Percentiles rank a stretch among this genome's conserved stretches.
These are phyloP conservation scores for Epizoanthus illoricatus DNA, from an alignment of 92 coral and sea anemone genomes.

Conservation along the genomic window DNA sequence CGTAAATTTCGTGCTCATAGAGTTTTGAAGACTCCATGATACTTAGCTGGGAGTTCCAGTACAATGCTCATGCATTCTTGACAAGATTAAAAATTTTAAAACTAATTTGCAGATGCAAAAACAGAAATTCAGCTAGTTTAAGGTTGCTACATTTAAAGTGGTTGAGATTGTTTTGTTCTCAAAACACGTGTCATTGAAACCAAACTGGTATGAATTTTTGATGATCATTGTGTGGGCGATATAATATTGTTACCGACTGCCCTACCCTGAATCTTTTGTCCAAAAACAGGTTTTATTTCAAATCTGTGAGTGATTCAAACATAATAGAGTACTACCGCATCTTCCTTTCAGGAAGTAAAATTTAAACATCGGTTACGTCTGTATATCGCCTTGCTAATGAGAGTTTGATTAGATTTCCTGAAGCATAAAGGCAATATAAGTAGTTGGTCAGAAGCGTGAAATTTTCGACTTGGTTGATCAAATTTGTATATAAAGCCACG, in stretches of 20 bases:
- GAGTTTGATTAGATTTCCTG: constrained; percentile 21
- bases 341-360: not conserved
- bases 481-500: constrained; percentile 23
- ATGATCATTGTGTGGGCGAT: constrained; percentile 11
- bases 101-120: not conserved
- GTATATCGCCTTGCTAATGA: constrained; percentile 19
- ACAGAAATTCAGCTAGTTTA: not conserved
- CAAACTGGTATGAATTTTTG: constrained; percentile 25
- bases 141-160: not conserved
- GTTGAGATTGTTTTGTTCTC: constrained; percentile 7
- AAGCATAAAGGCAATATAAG: constrained; percentile 6
- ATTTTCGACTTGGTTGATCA: constrained; percentile 27
- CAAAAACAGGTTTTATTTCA: constrained; percentile 19
- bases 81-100: not conserved
- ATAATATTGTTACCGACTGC: not conserved
- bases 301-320: not conserved
- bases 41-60: not conserved
- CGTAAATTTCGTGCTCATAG: constrained; percentile 25
- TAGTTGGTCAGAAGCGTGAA: constrained; percentile 20
- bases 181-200: constrained; percentile 39
- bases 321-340: not conserved
- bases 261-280: constrained; percentile 15
- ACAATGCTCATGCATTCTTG: not conserved
- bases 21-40: constrained; percentile 9
- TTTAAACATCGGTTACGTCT: not conserved